A percentile compares a stretch with the other conserved stretches of the same genome.
These are phyloP conservation scores for Mesitornis unicolor DNA, from an alignment of 2,113 vertebrate species.

Conservation along the genomic window DNA sequence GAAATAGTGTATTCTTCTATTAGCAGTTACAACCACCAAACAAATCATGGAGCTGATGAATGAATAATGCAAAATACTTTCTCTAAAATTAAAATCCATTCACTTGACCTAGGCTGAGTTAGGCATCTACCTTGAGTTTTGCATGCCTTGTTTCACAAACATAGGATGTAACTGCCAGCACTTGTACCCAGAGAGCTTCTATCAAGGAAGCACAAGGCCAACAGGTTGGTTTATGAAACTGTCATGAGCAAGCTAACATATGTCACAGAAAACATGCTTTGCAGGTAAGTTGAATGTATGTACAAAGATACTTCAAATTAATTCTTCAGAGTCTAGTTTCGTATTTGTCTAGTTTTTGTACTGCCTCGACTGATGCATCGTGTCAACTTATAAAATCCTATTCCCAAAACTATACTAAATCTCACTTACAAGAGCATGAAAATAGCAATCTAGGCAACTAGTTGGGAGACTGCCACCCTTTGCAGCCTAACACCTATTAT, in stretches of 20 bases:
- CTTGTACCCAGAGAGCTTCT: neutral
- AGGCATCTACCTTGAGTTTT: neutral
- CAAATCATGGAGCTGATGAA: neutral
- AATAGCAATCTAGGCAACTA: neutral
- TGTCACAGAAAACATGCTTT: neutral
- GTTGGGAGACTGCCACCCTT: neutral
- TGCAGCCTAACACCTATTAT: neutral
- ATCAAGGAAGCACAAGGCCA: neutral
- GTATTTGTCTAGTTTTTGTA: neutral
- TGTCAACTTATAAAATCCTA: neutral
- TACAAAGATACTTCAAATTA: neutral
- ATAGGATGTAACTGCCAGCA: neutral
- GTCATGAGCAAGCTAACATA: rapidly evolving
- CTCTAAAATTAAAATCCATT: neutral
- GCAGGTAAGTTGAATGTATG: neutral
- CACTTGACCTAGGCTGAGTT: neutral
- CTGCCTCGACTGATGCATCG: rapidly evolving
- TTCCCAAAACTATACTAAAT: neutral
- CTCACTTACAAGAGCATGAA: neutral
- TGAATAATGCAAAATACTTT: neutral
- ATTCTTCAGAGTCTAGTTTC: neutral
- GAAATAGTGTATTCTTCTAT: neutral
- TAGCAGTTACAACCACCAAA: neutral
- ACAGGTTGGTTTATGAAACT: neutral
- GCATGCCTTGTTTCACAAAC: neutral